Percentiles rank a stretch among this genome's conserved stretches.
Conservation (phyloP, 2,113 vertebrate genomes). For the Oreotrochilus melanogaster region DNA sequence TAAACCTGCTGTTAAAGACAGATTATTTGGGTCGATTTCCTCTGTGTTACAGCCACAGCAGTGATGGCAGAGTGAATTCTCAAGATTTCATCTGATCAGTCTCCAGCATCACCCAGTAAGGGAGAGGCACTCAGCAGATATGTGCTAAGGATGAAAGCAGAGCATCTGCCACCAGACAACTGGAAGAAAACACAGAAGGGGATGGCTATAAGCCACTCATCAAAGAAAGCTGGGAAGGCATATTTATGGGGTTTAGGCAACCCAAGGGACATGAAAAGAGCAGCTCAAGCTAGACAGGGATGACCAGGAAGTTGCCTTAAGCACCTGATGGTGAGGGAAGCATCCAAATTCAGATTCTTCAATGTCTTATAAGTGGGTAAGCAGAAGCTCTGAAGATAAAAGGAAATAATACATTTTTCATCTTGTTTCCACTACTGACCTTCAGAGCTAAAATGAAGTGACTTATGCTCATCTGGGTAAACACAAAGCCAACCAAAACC, state of each 20-base stretch:
- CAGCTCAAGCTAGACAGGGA: neutral
- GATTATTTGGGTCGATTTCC: neutral
- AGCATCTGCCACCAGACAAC: neutral
- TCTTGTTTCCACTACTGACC: neutral
- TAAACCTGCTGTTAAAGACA: neutral
- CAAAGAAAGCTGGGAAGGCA: neutral
- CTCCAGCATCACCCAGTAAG: neutral
- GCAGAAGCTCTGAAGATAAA: neutral
- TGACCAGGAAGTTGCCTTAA: neutral
- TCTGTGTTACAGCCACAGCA: neutral
- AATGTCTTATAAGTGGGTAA: neutral
- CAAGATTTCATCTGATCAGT: neutral
- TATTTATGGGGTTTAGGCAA: neutral
- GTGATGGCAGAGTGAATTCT: neutral
- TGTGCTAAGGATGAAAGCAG: neutral
- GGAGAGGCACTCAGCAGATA: neutral
- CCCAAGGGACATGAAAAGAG: neutral
- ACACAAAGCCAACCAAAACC: neutral
- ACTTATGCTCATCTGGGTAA: neutral
- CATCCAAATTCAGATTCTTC: neutral
- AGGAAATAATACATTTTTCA: constrained; percentile 36
- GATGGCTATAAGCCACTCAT: neutral
- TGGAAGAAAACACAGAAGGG: neutral
- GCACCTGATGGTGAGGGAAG: neutral
- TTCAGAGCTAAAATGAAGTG: neutral